phyloP scores from a whole-genome alignment of 2,797 vertebrate genomes.

The Coranthus polyacanthus region DNA sequence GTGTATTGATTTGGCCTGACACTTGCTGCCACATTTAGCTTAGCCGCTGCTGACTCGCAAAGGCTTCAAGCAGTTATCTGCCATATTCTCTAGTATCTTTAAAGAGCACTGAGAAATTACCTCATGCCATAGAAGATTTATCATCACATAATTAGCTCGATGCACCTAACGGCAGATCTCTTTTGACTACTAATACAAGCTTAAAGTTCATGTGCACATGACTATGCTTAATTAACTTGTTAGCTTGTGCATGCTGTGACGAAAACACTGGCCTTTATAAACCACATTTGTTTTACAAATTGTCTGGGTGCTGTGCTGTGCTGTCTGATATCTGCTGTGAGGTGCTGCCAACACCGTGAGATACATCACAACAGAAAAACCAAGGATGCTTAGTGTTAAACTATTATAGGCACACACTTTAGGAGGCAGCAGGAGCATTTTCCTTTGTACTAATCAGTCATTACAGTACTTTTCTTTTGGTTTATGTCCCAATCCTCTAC shows the following conservation, averaged over 20 bases:
- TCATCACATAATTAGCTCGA: constrained; percentile 89
- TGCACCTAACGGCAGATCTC: constrained; percentile 86
- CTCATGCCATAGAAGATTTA: constrained; percentile 87
- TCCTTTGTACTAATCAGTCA: too few relatives aligned
- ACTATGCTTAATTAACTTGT: constrained; percentile 84
- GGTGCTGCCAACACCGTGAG: constrained; percentile 1
- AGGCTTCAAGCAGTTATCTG: constrained; percentile 91
- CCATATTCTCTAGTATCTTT: constrained; percentile 91
- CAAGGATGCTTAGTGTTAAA: not conserved
- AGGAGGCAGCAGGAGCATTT: too few relatives aligned
- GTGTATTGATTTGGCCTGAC: constrained; percentile 94
- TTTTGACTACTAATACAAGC: constrained; percentile 87
- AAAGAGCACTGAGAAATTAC: constrained; percentile 90
- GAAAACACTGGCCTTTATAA: constrained; percentile 61
- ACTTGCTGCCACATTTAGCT: constrained; percentile 93
- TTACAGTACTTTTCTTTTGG: too few relatives aligned
- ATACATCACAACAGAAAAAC: not conserved
- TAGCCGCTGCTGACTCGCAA: constrained; percentile 87
- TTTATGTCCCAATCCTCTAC: too few relatives aligned
- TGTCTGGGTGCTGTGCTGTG: constrained; percentile 30
- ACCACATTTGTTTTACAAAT: constrained; percentile 62
- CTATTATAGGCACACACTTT: not conserved
- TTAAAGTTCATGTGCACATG: constrained; percentile 91
- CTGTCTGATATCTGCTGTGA: constrained; percentile 19
- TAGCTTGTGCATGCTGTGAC: constrained; percentile 61